Base-by-base conservation (phyloP, 2,113 vertebrate species). In the Cyanoramphus novaezelandiae region DNA sequence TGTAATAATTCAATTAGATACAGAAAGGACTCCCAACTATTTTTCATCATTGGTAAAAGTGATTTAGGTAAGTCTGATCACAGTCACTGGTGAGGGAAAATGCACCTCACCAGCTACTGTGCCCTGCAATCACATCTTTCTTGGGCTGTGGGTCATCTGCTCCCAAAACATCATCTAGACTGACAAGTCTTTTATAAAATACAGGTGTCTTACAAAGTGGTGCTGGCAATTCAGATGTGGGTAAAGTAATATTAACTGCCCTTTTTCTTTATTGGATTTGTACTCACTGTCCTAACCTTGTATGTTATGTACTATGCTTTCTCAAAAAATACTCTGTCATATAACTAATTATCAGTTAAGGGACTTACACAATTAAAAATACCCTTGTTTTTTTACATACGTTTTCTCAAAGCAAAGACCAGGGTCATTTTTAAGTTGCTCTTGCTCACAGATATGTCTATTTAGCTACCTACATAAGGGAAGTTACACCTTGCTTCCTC, bases 301-400 rank as follows among this genome's bases (percentile, higher is more conserved):
- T 21, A 47, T 6, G 4, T 29, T 52, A 37, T 4, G 2, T 13
- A 43, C 10, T 28, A 35, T 27, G n/a, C 20, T 50, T 62, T 52
- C 53, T 67, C n/a, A 69, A 77, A 67, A 82, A 43, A 27, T 76
- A 17, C 47, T 24, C 25, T n/a, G 9, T 49, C 29, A n/a, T 35
- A 31, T 43, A 88, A 59, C 20, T 7, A 62, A 31, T 17, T 52
- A 50, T 19, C 50, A 77, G 17, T 59, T 33, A 72, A 57, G 25
- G 35, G 33, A 47, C n/a, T 25, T n/a, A 6, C 7, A 21, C 57
- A 88, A 62, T 28, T 87, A 49, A 49, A 78, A 39, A 11, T 23
- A 23, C 13, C 13, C 27, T 23, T 55, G 49, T 9, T 3, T 41
- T 43, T 63, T 63, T 31, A 43, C 0, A 0, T 5, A n/a, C 43